Evolutionary conservation across 2,113 vertebrate genomes (phyloP).

Genomic region (Cheirogaleus medius): DNA sequence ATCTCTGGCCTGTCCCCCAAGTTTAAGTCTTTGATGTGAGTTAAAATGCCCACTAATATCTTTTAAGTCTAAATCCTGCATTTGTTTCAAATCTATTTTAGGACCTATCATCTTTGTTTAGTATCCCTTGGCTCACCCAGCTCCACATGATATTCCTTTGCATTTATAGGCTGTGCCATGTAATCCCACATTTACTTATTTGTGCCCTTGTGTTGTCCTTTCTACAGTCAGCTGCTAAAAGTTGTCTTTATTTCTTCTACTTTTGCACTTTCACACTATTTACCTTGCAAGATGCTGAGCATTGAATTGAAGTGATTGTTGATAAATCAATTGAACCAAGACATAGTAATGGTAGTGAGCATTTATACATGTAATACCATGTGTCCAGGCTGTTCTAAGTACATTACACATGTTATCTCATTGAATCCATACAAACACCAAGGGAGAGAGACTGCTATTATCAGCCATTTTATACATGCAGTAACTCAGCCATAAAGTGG

Average conservation of each 20-base stretch:
- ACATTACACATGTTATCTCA: background rate
- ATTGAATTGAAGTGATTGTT: background rate
- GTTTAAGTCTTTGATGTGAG: background rate
- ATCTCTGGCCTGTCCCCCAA: background rate
- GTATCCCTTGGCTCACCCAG: background rate
- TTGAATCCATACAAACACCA: background rate
- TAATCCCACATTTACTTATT: background rate
- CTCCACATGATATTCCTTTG: background rate
- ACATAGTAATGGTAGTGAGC: conserved; percentile 2
- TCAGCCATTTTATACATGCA: background rate
- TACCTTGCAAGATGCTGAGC: conserved; percentile 8
- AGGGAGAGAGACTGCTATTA: background rate
- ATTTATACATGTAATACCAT: background rate
- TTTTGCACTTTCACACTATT: background rate
- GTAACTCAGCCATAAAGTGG: background rate
- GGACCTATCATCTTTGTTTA: background rate
- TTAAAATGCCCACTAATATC: conserved; percentile 7
- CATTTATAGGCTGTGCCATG: background rate
- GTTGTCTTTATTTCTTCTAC: background rate
- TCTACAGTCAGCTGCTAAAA: conserved; percentile 5
- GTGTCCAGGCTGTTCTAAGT: background rate
- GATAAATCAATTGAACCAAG: background rate
- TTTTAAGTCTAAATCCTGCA: background rate
- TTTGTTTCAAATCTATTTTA: conserved; percentile 11
- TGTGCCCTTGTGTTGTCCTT: conserved; percentile 6